Evolutionary conservation across 1,140 invertebrate genomes (phyloP).

Genomic region (Drosophila leontia): DNA sequence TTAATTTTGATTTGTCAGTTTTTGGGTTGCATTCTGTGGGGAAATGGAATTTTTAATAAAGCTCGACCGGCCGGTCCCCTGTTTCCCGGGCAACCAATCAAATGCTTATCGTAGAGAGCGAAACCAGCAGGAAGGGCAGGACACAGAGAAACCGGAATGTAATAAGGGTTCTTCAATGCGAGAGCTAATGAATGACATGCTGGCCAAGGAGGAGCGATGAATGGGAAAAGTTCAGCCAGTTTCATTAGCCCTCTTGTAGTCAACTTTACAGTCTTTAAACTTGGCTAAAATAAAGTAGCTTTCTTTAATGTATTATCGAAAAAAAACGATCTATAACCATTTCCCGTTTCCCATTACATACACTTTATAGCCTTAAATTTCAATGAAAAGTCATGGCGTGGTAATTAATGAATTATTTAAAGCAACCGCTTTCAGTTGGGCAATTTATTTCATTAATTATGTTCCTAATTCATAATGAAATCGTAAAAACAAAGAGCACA

Average conservation of each 20-base stretch:
- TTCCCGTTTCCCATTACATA: not conserved
- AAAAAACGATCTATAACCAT: not conserved
- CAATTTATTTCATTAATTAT: conserved; percentile 21
- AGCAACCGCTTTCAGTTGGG: not conserved
- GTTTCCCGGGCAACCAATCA: conserved; percentile 30
- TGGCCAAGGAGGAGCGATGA: not conserved
- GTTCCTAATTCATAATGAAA: conserved; percentile 10
- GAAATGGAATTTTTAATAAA: conserved; percentile 79
- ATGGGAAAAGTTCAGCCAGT: not conserved
- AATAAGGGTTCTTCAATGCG: conserved; percentile 5
- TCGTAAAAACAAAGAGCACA: not conserved
- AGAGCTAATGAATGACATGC: conserved; percentile 12
- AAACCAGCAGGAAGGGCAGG: not conserved
- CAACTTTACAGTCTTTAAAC: not conserved
- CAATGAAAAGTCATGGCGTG: not conserved
- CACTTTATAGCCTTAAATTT: not conserved
- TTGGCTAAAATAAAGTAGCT: not conserved
- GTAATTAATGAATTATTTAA: conserved; percentile 11
- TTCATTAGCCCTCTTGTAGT: not conserved
- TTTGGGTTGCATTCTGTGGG: conserved; percentile 65
- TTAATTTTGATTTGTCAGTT: conserved; percentile 83
- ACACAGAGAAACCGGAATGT: not conserved
- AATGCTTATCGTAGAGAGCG: conserved; percentile 24
- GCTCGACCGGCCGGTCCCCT: not conserved
- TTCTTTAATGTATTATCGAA: not conserved